Percentiles rank a stretch among this genome's conserved stretches.
These are phyloP conservation scores for Ormyrus rosae DNA, from an alignment of 2,888 invertebrate genomes.

Conservation along the genomic window DNA sequence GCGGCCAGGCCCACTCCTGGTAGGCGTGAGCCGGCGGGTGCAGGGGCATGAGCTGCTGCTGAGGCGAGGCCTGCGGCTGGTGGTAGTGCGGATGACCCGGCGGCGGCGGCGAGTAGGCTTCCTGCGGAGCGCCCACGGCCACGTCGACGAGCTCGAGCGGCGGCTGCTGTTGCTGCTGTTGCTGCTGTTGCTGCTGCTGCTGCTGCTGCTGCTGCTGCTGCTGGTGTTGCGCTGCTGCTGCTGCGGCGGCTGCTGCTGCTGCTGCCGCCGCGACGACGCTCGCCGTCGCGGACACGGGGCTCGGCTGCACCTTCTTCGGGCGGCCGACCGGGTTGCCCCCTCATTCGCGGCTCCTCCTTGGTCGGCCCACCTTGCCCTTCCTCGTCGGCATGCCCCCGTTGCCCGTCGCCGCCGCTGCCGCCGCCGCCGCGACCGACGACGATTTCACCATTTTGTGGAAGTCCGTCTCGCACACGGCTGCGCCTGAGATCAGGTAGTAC, in stretches of 20 bases:
- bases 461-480: constrained; percentile 95
- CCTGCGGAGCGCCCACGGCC: constrained; percentile 64
- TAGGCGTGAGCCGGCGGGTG: constrained; percentile 50
- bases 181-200: constrained; percentile 69
- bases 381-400: constrained; percentile 83
- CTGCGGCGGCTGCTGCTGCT: constrained; percentile 59
- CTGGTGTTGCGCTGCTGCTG: constrained; percentile 62
- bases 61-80: constrained; percentile 60
- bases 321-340: constrained; percentile 77
- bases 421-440: constrained; percentile 79
- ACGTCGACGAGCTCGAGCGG: constrained; percentile 67
- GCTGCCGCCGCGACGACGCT: constrained; percentile 61
- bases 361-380: constrained; percentile 93
- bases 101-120: constrained; percentile 75
- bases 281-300: constrained; percentile 62
- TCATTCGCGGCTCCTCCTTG: constrained; percentile 94
- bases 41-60: too few relatives aligned
- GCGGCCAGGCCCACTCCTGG: constrained; percentile 70
- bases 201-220: constrained; percentile 60
- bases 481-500: constrained; percentile 93
- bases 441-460: constrained; percentile 93
- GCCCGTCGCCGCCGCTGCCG: constrained; percentile 83
- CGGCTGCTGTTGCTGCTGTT: constrained; percentile 64
- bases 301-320: constrained; percentile 74
- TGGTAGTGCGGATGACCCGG: constrained; percentile 74